These are phyloP conservation scores for Clavelina lepadiformis DNA, from an alignment of 23 tunicate species.

Conservation along the genomic window DNA sequence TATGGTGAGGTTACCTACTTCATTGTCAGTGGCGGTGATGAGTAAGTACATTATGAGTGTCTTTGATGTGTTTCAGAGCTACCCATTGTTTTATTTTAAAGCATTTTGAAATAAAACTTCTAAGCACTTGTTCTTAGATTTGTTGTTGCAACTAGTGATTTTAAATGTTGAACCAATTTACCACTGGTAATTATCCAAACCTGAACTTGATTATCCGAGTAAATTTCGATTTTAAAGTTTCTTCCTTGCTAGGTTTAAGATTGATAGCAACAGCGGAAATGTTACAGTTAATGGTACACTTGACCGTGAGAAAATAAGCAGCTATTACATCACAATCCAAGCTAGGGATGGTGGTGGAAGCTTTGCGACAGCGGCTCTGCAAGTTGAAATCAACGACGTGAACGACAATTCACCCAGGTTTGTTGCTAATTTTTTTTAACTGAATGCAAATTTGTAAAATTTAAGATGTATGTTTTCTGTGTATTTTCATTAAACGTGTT, in stretches of 20 bases:
- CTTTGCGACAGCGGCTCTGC: constrained; percentile 19
- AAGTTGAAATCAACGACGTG: constrained; percentile 23
- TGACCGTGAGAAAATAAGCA: constrained; percentile 32
- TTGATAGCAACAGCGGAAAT: constrained; percentile 20
- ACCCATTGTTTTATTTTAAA: too few relatives aligned
- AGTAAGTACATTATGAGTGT: constrained; percentile 18
- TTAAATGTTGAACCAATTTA: too few relatives aligned
- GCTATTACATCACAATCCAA: constrained; percentile 37
- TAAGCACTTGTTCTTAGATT: too few relatives aligned
- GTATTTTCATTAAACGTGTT: too few relatives aligned
- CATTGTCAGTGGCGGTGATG: not conserved
- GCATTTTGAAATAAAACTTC: too few relatives aligned
- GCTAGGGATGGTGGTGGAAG: constrained; percentile 60
- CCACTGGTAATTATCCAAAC: too few relatives aligned
- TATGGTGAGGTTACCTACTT: constrained; percentile 17
- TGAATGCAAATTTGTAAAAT: too few relatives aligned
- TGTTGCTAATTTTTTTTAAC: too few relatives aligned
- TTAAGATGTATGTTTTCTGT: too few relatives aligned
- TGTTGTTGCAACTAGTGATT: too few relatives aligned
- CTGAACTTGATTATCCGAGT: too few relatives aligned
- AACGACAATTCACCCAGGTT: constrained; percentile 53
- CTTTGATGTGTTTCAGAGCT: too few relatives aligned
- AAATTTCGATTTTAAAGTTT: not conserved
- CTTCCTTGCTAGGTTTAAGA: constrained; percentile 19
- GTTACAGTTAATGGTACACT: constrained; percentile 13